phyloP scores from a whole-genome alignment of 2,888 invertebrate genomes.

The Rutpela maculata region DNA sequence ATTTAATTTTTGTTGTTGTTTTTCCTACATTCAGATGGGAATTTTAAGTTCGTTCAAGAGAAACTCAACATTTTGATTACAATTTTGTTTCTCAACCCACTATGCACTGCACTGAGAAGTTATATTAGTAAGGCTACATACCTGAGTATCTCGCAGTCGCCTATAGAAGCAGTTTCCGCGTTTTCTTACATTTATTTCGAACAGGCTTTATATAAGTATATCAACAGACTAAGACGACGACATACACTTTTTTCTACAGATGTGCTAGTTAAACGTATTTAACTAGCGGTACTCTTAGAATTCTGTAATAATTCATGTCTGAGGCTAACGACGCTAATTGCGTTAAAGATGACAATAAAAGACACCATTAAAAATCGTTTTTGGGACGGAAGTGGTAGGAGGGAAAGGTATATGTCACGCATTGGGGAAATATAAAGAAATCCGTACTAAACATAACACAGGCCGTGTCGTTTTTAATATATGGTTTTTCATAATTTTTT shows the following conservation, averaged over 20 bases:
- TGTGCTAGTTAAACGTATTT: slow-evolving; percentile 17
- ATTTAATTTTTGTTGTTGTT: no score
- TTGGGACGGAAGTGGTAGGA: background rate
- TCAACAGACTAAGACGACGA: background rate
- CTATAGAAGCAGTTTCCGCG: slow-evolving; percentile 18
- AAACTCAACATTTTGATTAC: no score
- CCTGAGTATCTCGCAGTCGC: background rate
- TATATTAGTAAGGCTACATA: background rate
- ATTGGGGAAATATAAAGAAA: background rate
- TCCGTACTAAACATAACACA: background rate
- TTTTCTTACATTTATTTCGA: slow-evolving; percentile 10
- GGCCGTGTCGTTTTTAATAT: no score
- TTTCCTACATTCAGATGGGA: no score
- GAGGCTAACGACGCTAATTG: background rate
- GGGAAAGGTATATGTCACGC: background rate
- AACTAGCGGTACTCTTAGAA: slow-evolving; percentile 18
- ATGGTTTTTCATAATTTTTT: no score
- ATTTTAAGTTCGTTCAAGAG: no score
- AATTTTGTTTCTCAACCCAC: no score
- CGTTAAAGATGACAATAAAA: background rate
- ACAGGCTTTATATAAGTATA: background rate
- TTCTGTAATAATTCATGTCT: background rate
- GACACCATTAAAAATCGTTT: background rate
- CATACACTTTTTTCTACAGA: slow-evolving; percentile 5
- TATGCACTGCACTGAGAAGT: background rate